phyloP scores from a whole-genome alignment of 2,888 invertebrate genomes.

The Lacanobia wlatinum region DNA sequence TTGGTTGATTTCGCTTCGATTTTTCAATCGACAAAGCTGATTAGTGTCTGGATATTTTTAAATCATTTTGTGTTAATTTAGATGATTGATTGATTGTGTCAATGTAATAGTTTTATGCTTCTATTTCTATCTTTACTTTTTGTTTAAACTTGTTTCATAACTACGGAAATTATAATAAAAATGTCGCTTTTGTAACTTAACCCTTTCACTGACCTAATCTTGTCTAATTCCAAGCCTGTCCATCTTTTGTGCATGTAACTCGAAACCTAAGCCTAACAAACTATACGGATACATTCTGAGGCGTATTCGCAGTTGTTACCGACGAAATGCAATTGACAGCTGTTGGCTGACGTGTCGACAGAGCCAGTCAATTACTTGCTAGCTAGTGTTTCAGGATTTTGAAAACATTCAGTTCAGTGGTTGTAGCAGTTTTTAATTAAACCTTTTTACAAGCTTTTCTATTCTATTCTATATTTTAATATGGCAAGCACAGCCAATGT shows the following conservation, averaged over 20 bases:
- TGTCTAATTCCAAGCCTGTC: neutral
- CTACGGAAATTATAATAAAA: too few relatives aligned
- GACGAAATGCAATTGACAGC: conserved; percentile 47
- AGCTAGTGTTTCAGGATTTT: neutral
- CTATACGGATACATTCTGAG: neutral
- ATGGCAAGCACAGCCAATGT: too few relatives aligned
- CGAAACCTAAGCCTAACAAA: neutral
- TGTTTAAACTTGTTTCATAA: too few relatives aligned
- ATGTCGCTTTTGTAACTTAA: neutral
- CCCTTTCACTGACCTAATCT: neutral
- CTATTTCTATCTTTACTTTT: too few relatives aligned
- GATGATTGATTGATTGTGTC: too few relatives aligned
- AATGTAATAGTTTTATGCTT: too few relatives aligned
- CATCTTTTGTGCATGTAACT: neutral
- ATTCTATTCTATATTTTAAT: too few relatives aligned
- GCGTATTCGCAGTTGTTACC: conserved; percentile 26
- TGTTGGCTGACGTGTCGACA: conserved; percentile 23
- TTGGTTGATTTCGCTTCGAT: too few relatives aligned
- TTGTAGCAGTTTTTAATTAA: neutral
- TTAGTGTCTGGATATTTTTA: too few relatives aligned
- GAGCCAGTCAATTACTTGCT: conserved; percentile 32
- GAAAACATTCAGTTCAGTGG: neutral
- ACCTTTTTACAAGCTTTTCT: neutral
- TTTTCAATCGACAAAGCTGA: too few relatives aligned
- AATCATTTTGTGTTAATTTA: too few relatives aligned